Evolutionary conservation across 2,113 vertebrate genomes (phyloP).

Genomic region (Lampris megalopsis): DNA sequence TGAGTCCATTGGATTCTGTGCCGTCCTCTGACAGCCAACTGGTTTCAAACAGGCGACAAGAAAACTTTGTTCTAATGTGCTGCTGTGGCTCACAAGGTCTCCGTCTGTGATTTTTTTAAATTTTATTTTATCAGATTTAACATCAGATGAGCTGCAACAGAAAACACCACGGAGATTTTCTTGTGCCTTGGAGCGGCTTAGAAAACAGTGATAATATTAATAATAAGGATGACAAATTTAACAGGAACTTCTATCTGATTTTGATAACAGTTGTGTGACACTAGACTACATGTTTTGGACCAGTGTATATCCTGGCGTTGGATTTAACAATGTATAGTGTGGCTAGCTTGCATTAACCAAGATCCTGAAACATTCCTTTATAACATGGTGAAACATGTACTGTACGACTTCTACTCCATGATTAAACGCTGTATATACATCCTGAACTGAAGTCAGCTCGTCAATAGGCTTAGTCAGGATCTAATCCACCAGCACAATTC

Average conservation of each 20-base stretch:
- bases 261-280: too few relatives aligned
- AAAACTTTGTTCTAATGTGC: too few relatives aligned
- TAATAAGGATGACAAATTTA: too few relatives aligned
- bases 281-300: too few relatives aligned
- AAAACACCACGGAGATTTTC: too few relatives aligned
- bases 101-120: not conserved
- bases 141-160: not conserved
- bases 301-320: too few relatives aligned
- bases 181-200: too few relatives aligned
- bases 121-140: not conserved
- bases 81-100: not conserved
- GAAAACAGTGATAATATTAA: too few relatives aligned
- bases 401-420: not conserved
- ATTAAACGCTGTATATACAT: not conserved
- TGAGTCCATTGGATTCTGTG: not conserved
- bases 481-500: not conserved
- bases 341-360: not conserved
- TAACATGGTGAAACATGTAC: not conserved
- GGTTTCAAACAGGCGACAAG: not conserved
- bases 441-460: not conserved
- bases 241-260: too few relatives aligned
- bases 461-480: not conserved
- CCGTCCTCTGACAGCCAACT: conserved; percentile 1
- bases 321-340: too few relatives aligned
- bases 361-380: not conserved